A percentile compares a stretch with the other conserved stretches of the same genome.
Evolutionary conservation across 2,113 vertebrate species (phyloP).

Genomic region (Sarotherodon lohbergeri): DNA sequence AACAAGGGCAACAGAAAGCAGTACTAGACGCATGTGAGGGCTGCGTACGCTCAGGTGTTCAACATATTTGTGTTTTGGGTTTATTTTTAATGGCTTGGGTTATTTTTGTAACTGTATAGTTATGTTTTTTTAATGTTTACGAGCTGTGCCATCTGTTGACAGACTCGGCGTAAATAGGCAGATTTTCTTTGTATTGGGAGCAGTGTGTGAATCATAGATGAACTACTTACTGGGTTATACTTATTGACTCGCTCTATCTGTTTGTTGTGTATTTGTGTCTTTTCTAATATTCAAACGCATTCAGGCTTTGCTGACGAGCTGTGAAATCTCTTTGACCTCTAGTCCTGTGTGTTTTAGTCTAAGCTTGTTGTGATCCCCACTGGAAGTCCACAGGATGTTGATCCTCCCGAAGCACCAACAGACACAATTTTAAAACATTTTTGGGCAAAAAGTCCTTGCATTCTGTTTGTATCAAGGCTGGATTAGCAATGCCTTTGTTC

Average conservation of each 20-base stretch:
- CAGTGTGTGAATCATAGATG: not conserved
- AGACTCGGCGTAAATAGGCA: not conserved
- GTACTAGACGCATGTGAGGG: not conserved
- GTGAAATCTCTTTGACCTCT: constrained; percentile 46
- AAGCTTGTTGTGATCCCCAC: constrained; percentile 50
- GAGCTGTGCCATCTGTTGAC: not conserved
- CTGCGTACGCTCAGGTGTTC: constrained; percentile 35
- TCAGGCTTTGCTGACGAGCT: not conserved
- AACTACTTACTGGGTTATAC: not conserved
- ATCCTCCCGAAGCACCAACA: constrained; percentile 51
- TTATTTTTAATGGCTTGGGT: not conserved
- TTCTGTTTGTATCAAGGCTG: constrained; percentile 65
- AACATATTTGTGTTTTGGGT: not conserved
- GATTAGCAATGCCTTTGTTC: constrained; percentile 69
- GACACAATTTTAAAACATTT: constrained; percentile 53
- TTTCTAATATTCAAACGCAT: not conserved
- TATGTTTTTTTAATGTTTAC: not conserved
- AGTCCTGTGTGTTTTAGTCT: constrained; percentile 41
- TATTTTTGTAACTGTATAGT: constrained; percentile 20
- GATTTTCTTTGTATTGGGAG: not conserved
- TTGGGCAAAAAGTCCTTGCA: constrained; percentile 65
- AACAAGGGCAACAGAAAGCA: constrained; percentile 54
- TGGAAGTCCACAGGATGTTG: constrained; percentile 68
- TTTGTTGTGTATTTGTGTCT: not conserved
- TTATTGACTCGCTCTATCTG: not conserved